Conservation (phyloP, 2,113 vertebrate species). For the Leucopsar rothschildi region DNA sequence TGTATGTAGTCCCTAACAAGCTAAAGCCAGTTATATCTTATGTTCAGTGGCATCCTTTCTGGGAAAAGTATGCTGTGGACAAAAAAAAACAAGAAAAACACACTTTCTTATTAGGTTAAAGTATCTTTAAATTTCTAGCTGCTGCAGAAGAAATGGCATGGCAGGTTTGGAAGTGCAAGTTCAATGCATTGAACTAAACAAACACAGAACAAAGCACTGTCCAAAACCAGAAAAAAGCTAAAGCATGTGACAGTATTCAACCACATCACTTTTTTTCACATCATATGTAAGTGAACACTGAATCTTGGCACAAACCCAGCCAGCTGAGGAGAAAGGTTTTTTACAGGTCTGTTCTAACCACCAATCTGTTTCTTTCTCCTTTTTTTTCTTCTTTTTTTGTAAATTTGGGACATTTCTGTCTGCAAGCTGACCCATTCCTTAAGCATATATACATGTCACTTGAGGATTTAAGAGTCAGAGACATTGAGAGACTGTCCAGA, state of each 20-base stretch:
- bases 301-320: background rate
- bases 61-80: background rate
- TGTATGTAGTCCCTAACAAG: background rate
- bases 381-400: background rate
- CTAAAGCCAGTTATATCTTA: background rate
- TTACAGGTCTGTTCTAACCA: background rate
- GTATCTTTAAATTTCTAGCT: background rate
- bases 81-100: background rate
- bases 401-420: background rate
- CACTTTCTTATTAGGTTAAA: background rate
- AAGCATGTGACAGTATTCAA: background rate
- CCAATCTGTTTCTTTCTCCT: background rate
- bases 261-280: background rate
- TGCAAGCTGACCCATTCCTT: background rate
- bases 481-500: slow-evolving; percentile 30
- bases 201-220: background rate
- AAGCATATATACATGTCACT: background rate
- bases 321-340: background rate
- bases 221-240: background rate
- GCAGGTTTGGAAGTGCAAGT: background rate
- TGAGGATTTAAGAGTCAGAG: background rate
- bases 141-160: background rate
- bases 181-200: background rate
- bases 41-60: background rate
- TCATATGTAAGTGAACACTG: background rate